Percentiles rank a stretch among this genome's conserved stretches.
phyloP scores from a whole-genome alignment of 1,140 invertebrate species.

The Hylaeus volcanicus region DNA sequence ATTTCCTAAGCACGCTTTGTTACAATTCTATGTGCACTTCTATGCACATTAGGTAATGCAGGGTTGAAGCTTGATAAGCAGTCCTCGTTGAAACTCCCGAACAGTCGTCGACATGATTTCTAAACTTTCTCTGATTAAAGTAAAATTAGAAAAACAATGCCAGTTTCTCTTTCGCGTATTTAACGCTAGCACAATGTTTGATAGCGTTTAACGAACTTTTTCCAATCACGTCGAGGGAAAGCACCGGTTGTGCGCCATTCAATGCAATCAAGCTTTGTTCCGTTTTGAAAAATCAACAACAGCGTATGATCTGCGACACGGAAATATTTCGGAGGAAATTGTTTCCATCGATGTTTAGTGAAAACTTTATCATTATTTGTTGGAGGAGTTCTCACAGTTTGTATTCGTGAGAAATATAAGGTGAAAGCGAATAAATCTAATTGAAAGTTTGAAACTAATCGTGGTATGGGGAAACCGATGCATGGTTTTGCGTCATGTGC shows the following conservation, averaged over 20 bases:
- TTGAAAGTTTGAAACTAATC: too few species aligned
- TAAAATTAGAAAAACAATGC: constrained; percentile 16
- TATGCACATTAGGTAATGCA: neutral
- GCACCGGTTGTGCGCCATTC: neutral
- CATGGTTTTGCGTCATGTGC: too few species aligned
- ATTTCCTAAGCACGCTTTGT: too few species aligned
- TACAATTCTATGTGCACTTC: too few species aligned
- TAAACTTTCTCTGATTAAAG: constrained; percentile 30
- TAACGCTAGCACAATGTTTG: neutral
- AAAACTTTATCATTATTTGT: too few species aligned
- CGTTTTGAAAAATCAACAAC: neutral
- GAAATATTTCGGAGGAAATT: neutral
- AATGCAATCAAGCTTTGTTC: neutral
- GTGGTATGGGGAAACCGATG: too few species aligned
- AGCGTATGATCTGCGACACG: neutral
- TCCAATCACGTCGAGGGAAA: neutral
- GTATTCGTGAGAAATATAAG: too few species aligned
- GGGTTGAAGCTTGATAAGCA: neutral
- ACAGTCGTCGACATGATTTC: neutral
- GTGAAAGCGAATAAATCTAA: too few species aligned
- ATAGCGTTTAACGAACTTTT: neutral
- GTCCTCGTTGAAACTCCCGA: neutral
- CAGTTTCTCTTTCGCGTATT: constrained; percentile 6
- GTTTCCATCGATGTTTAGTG: neutral
- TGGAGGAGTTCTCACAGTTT: too few species aligned